Conservation (phyloP, 1,140 invertebrate species). For the Aricia agestis region DNA sequence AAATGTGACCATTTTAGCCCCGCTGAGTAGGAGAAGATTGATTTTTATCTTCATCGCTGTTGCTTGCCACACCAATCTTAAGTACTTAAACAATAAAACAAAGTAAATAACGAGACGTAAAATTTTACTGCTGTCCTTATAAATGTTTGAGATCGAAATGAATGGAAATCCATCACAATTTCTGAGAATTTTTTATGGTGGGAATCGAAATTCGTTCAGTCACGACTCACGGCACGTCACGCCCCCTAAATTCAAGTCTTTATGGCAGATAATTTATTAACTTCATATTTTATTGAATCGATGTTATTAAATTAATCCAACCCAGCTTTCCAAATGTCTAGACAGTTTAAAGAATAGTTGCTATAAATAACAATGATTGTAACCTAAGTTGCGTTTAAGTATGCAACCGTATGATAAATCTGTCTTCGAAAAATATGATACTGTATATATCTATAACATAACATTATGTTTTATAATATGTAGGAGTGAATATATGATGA, state of each 20-base stretch:
- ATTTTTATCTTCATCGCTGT: not conserved
- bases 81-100: not conserved
- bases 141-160: slow-evolving; percentile 6
- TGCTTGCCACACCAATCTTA: not conserved
- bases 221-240: slow-evolving; percentile 14
- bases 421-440: no score
- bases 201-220: slow-evolving; percentile 14
- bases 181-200: slow-evolving; percentile 10
- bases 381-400: no score
- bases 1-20: no score
- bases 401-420: no score
- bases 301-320: no score
- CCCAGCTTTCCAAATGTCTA: no score
- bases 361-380: no score
- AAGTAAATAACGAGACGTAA: slow-evolving; percentile 2
- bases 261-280: not conserved
- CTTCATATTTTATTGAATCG: not conserved
- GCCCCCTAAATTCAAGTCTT: not conserved
- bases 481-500: no score
- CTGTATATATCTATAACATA: no score
- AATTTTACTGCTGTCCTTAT: not conserved
- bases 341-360: no score
- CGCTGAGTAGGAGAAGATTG: no score
- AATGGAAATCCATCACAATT: slow-evolving; percentile 4
- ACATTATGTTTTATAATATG: no score